These are phyloP conservation scores for Tetragonisca angustula DNA, from an alignment of 2,888 invertebrate genomes.

Conservation along the genomic window DNA sequence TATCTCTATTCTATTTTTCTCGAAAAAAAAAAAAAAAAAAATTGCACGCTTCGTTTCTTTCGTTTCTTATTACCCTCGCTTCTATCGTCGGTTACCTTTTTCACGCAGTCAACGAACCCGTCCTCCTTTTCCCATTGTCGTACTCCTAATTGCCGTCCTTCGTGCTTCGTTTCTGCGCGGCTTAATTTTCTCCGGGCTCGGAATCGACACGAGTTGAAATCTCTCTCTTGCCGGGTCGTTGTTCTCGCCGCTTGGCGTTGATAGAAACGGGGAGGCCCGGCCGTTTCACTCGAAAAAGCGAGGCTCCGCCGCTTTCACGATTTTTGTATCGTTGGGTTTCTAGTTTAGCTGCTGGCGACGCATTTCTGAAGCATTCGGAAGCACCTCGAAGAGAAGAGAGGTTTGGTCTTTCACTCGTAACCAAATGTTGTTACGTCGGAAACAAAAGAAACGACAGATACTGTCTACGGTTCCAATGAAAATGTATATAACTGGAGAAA, in stretches of 20 bases:
- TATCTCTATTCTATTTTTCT: constrained; percentile 11
- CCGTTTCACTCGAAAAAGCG: neutral
- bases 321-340: constrained; percentile 42
- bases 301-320: constrained; percentile 38
- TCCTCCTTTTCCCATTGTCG: constrained; percentile 63
- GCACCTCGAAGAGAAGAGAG: constrained; percentile 15
- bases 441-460: no score
- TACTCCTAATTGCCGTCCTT: constrained; percentile 57
- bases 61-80: constrained; percentile 51
- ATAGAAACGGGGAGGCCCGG: constrained; percentile 11
- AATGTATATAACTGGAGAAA: no score
- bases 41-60: constrained; percentile 34
- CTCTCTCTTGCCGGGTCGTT: neutral
- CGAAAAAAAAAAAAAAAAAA: neutral
- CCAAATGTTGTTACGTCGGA: neutral
- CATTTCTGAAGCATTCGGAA: constrained; percentile 10
- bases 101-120: constrained; percentile 79
- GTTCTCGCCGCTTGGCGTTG: neutral
- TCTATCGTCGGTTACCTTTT: constrained; percentile 61
- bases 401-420: neutral
- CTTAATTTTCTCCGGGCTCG: constrained; percentile 17
- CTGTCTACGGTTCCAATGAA: no score
- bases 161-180: constrained; percentile 27
- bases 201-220: neutral
- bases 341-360: constrained; percentile 20